phyloP scores from a whole-genome alignment of 2,888 invertebrate genomes.

The Andrena praecox region DNA sequence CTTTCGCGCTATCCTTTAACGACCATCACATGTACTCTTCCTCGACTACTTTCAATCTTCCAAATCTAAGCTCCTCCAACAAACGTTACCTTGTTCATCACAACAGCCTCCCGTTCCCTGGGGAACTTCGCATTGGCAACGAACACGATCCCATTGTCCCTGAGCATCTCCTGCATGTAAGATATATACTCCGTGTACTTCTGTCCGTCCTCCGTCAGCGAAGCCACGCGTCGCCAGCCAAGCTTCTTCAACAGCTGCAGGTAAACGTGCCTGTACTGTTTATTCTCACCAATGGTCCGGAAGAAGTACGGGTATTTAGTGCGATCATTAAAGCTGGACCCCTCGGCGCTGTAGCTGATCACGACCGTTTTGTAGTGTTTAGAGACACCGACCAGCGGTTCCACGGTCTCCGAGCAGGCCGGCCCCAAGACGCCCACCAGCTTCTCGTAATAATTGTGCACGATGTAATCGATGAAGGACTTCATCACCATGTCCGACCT shows the following conservation, averaged over 20 bases:
- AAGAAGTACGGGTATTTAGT: constrained; percentile 92
- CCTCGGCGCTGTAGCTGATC: constrained; percentile 93
- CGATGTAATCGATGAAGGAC: constrained; percentile 90
- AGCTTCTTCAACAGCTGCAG: constrained; percentile 87
- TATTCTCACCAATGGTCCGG: constrained; percentile 92
- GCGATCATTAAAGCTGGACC: constrained; percentile 89
- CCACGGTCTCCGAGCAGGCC: constrained; percentile 93
- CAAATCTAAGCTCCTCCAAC: background rate
- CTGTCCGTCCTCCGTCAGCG: constrained; percentile 92
- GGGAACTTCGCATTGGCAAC: constrained; percentile 90
- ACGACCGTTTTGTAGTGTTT: constrained; percentile 90
- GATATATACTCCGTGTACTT: constrained; percentile 92
- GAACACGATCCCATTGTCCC: constrained; percentile 88
- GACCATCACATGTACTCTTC: background rate
- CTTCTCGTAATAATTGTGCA: constrained; percentile 86
- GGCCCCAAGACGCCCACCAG: constrained; percentile 92
- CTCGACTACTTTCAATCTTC: background rate
- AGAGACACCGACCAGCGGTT: constrained; percentile 91
- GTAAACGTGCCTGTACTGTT: constrained; percentile 90
- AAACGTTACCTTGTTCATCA: constrained; percentile 87
- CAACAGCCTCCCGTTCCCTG: constrained; percentile 86
- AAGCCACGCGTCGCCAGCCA: constrained; percentile 90
- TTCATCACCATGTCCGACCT: constrained; percentile 91
- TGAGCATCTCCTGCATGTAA: constrained; percentile 89
- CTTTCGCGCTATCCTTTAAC: background rate